A percentile compares a stretch with the other conserved stretches of the same genome.
phyloP scores from a whole-genome alignment of 2,888 invertebrate species.

The Folsomia manolachei region DNA sequence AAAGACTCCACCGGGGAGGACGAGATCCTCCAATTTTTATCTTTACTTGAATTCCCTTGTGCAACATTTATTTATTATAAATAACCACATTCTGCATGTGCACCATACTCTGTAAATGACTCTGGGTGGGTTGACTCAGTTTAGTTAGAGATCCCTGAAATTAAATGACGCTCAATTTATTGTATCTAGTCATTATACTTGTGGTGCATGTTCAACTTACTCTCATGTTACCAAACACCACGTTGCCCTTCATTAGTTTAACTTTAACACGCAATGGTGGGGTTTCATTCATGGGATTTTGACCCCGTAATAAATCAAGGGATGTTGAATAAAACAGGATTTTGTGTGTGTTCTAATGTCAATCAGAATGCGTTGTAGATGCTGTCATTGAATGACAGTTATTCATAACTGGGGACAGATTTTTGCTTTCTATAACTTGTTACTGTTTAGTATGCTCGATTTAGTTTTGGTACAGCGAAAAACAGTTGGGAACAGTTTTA shows the following conservation, averaged over 20 bases:
- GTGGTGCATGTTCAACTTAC: background rate
- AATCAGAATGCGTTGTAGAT: too few species aligned
- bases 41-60: slow-evolving; percentile 11
- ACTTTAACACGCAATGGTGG: too few species aligned
- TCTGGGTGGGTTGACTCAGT: background rate
- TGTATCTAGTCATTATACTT: too few species aligned
- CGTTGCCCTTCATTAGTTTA: background rate
- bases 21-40: slow-evolving; percentile 19
- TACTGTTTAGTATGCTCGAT: background rate
- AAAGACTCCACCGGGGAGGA: slow-evolving; percentile 40
- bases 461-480: background rate
- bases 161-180: slow-evolving; percentile 4
- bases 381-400: too few species aligned
- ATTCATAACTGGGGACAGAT: background rate
- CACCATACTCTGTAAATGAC: too few species aligned
- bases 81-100: background rate
- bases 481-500: background rate
- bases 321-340: too few species aligned
- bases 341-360: too few species aligned
- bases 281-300: too few species aligned
- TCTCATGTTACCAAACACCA: background rate
- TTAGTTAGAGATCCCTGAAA: too few species aligned
- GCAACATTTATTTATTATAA: slow-evolving; percentile 10
- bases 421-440: background rate
- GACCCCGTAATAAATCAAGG: too few species aligned